phyloP scores from a whole-genome alignment of 2,797 vertebrate genomes.

The Anguilla megastoma region DNA sequence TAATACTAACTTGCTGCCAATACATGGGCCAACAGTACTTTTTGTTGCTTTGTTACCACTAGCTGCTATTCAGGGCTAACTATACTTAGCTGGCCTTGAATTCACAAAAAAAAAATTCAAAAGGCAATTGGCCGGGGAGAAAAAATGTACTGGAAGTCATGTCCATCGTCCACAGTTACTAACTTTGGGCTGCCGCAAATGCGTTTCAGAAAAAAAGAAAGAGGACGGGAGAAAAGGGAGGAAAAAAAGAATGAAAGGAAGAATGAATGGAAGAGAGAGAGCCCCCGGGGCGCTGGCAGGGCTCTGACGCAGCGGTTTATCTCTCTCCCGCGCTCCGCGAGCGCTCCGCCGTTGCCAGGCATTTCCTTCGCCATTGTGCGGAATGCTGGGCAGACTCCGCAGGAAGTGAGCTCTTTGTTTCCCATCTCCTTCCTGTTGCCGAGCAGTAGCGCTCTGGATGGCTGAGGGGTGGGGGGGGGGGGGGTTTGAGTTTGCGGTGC shows the following conservation, averaged over 20 bases:
- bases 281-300: neutral
- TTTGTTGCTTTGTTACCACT: neutral
- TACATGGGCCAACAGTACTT: neutral
- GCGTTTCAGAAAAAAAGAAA: neutral
- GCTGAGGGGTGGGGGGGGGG: neutral
- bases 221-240: neutral
- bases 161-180: neutral
- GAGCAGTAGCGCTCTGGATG: neutral
- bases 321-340: neutral
- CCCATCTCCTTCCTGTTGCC: slow-evolving; percentile 29
- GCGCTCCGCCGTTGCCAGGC: slow-evolving; percentile 22
- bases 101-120: neutral
- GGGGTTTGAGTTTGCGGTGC: neutral
- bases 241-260: neutral
- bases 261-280: neutral
- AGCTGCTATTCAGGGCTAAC: neutral
- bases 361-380: slow-evolving; percentile 9
- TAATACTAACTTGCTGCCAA: neutral
- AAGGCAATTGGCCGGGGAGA: neutral
- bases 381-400: slow-evolving; percentile 20
- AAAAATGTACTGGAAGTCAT: neutral
- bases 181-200: neutral
- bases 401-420: slow-evolving; percentile 30
- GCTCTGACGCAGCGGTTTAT: neutral
- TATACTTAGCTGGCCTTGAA: neutral